Evolutionary conservation across 2,797 vertebrate genomes (phyloP), one percentile per base, ranked within the genome.

Genomic region (Pitangus sulphuratus): DNA sequence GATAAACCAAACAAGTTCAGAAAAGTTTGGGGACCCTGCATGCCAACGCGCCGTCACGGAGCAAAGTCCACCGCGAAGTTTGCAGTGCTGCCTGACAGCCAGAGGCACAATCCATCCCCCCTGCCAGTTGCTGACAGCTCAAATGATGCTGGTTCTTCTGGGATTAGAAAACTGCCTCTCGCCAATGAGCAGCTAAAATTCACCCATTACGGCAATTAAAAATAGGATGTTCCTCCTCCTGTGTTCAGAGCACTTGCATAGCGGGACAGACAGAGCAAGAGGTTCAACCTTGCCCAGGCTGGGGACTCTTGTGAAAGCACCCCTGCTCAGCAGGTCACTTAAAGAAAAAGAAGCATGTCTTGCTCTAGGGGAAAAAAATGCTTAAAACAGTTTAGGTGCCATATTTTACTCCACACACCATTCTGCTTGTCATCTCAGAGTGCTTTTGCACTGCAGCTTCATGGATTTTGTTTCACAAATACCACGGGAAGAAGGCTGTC

Each of bases 101-200:
- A 6, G 54, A 78, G 83, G 74, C 87, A 37, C 88, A 25, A 89
- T 92, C 90, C 86, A 84, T 94, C 92, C 95, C 1, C 16, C 54
- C 88, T 89, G 69, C 56, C 71, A 50, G 37, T 15, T 68, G 69
- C 82, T 90, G 75, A 66, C 91, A 97, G 82, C 64, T 87, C 89
- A 10, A 61, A 69, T 74, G 70, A 89, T 83, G 26, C 89, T 47
- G 75, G 19, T 57, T 84, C 91, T 96, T 90, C 87, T 94, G 96
- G 94, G 93, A 93, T 26, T 86, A 48, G 87, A 78, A 87, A 89
- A 84, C 45, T 71, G 86, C 70, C 53, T 88, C 70, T 95, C n/a
- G 2, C 83, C 94, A 77, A 57, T 22, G 74, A 90, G 88, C 83
- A 77, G 84, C 96, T 90, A 72, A 92, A 91, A 88, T 84, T 86